Percentiles rank a stretch among this genome's conserved stretches.
Evolutionary conservation across 2,888 invertebrate species (phyloP).

Genomic region (Rapana venosa): DNA sequence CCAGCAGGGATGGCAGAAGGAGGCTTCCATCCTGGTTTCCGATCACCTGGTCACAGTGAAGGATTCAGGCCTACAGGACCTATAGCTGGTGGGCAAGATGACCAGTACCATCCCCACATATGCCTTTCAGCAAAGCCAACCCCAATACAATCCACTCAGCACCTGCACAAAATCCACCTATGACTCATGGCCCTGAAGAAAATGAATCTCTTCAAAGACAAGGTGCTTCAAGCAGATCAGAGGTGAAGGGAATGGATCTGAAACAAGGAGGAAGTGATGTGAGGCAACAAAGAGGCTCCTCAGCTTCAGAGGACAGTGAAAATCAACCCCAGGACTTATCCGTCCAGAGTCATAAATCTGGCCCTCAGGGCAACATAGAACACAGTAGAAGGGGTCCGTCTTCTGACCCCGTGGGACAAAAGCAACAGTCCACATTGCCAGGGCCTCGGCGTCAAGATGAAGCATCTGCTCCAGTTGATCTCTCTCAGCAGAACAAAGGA

Average conservation of each 20-base stretch:
- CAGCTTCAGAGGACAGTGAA: background rate
- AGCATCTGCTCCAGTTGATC: conserved; percentile 14
- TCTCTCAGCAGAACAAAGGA: background rate
- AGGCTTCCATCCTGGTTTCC: conserved; percentile 30
- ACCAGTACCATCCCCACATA: conserved; percentile 5
- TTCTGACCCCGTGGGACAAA: background rate
- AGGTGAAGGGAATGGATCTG: background rate
- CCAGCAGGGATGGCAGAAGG: background rate
- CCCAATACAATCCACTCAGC: background rate
- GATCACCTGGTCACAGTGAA: conserved; percentile 18
- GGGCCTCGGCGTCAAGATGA: background rate
- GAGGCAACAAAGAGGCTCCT: background rate
- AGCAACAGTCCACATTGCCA: background rate
- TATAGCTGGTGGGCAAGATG: background rate
- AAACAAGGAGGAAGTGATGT: background rate
- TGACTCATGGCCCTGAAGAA: background rate
- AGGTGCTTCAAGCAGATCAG: background rate
- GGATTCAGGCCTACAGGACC: conserved; percentile 11
- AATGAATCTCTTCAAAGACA: background rate
- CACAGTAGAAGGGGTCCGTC: background rate
- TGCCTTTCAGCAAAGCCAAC: background rate
- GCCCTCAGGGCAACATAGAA: background rate
- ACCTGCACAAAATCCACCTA: background rate
- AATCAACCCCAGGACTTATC: conserved; percentile 2
- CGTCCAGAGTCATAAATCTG: background rate